A percentile compares a stretch with the other conserved stretches of the same genome.
Conservation (phyloP, 2,888 invertebrate species). For the Phengaris arion region DNA sequence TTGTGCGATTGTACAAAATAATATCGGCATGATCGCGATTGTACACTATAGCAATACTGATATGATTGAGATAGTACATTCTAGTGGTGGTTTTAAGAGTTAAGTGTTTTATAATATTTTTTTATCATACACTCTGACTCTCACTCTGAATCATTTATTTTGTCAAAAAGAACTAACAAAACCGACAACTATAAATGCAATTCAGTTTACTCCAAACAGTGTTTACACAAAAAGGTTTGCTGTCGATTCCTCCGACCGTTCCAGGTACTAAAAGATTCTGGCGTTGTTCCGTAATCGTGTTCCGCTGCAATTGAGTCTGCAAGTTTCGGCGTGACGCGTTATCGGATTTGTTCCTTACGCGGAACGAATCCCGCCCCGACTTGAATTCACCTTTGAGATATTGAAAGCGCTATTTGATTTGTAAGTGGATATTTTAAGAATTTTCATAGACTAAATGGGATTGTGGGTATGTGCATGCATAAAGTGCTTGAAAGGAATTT, state of each 20-base stretch:
- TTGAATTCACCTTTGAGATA: constrained; percentile 36
- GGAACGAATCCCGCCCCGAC: constrained; percentile 49
- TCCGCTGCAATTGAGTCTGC: constrained; percentile 49
- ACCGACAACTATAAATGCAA: not conserved
- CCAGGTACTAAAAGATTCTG: constrained; percentile 46
- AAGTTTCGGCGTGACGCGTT: constrained; percentile 51
- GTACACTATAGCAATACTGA: not conserved
- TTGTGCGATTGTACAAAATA: constrained; percentile 2
- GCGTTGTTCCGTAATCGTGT: constrained; percentile 62
- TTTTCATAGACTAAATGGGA: not conserved
- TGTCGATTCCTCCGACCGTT: constrained; percentile 26
- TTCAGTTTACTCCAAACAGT: not conserved
- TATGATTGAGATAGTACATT: no score
- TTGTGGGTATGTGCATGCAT: not conserved
- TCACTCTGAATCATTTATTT: no score
- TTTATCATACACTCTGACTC: no score
- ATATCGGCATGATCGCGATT: not conserved
- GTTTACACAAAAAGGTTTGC: constrained; percentile 20
- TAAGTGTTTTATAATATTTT: no score
- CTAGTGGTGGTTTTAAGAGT: no score
- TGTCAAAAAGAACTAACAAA: no score
- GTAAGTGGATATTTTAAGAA: constrained; percentile 13
- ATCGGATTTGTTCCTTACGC: constrained; percentile 74
- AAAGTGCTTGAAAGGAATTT: not conserved
- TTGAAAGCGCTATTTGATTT: constrained; percentile 26